Percentiles rank a stretch among this genome's conserved stretches.
phyloP scores from a whole-genome alignment of 37 sponge, comb jelly and placozoan genomes.

The Tethya wilhelma region DNA sequence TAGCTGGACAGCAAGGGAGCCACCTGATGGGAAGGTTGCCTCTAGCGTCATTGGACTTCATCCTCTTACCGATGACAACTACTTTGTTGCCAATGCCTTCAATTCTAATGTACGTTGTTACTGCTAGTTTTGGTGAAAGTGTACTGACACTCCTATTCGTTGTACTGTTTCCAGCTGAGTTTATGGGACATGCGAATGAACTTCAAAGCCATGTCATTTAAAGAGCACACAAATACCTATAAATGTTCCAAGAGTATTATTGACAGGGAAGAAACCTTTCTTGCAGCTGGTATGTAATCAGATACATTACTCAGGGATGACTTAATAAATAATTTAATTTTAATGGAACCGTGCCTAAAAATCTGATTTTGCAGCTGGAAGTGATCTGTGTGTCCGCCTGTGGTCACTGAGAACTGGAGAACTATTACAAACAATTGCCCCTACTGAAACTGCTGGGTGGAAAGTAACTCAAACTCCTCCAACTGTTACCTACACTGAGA shows the following conservation, averaged over 20 bases:
- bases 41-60: constrained; percentile 31
- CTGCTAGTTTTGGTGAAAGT: neutral
- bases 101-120: constrained; percentile 30
- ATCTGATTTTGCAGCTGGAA: constrained; percentile 14
- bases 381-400: constrained; percentile 3
- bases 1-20: neutral
- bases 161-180: constrained; percentile 14
- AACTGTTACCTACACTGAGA: too few species aligned
- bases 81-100: constrained; percentile 21
- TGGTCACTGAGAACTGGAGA: constrained; percentile 24
- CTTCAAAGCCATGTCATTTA: constrained; percentile 1
- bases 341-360: neutral
- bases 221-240: constrained; percentile 22
- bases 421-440: too few species aligned
- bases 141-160: neutral
- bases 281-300: constrained; percentile 24
- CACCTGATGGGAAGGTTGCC: neutral
- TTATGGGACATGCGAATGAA: constrained; percentile 39
- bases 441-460: too few species aligned
- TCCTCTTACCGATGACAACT: constrained; percentile 24
- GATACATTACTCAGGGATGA: neutral
- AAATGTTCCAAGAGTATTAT: constrained; percentile 17
- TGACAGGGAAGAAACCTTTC: constrained; percentile 11
- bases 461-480: too few species aligned
- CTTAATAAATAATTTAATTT: neutral